Evolutionary conservation across 2,113 vertebrate genomes (phyloP).

Genomic region (Balaenoptera acutorostrata): DNA sequence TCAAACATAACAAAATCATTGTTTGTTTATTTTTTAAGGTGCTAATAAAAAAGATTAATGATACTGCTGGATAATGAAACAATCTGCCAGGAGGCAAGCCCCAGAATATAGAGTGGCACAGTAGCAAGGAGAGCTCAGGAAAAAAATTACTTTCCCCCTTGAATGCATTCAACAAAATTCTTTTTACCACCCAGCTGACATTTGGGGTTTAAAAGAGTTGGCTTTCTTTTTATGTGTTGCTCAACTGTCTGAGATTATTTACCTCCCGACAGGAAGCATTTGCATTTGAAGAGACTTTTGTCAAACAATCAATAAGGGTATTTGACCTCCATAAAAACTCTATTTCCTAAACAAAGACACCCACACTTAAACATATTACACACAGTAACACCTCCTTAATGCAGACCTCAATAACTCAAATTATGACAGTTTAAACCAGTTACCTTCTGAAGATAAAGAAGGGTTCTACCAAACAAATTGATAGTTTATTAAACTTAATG

Average conservation of each 20-base stretch:
- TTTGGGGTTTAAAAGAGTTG: constrained; percentile 72
- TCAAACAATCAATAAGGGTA: constrained; percentile 68
- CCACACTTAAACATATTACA: neutral
- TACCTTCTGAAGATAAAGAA: constrained; percentile 26
- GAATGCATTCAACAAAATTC: constrained; percentile 65
- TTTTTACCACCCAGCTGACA: constrained; percentile 69
- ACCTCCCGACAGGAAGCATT: constrained; percentile 46
- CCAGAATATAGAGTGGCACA: constrained; percentile 77
- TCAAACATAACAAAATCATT: constrained; percentile 84
- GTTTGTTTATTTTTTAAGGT: constrained; percentile 87
- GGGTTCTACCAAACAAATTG: neutral
- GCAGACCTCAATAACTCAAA: neutral
- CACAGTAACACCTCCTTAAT: neutral
- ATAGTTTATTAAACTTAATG: neutral
- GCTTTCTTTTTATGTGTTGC: constrained; percentile 71
- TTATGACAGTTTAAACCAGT: neutral
- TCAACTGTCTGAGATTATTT: constrained; percentile 79
- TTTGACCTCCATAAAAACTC: constrained; percentile 70
- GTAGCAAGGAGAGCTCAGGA: constrained; percentile 42
- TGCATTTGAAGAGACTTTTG: constrained; percentile 75
- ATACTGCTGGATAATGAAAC: constrained; percentile 82
- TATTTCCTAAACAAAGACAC: constrained; percentile 54
- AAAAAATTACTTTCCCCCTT: constrained; percentile 52
- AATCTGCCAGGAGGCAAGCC: constrained; percentile 80
- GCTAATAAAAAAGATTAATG: constrained; percentile 88